Conservation (phyloP, 2,797 vertebrate genomes). For the Acanthornis magna region DNA sequence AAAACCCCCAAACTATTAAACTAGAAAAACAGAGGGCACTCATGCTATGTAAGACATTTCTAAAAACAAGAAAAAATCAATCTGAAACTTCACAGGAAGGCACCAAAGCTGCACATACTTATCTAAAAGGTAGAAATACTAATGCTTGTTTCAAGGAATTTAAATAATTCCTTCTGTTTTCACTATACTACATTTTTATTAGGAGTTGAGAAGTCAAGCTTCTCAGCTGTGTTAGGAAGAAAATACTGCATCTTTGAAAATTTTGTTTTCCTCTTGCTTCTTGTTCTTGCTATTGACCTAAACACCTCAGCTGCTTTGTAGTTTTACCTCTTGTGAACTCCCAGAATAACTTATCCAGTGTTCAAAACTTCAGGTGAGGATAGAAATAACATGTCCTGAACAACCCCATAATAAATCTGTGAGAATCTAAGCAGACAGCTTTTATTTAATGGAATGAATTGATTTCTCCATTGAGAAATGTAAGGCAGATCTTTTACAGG, state of each 20-base stretch:
- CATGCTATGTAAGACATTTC: not conserved
- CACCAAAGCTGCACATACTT: not conserved
- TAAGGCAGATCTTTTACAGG: not conserved
- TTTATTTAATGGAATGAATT: not conserved
- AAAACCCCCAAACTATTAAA: accelerated
- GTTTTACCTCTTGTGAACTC: not conserved
- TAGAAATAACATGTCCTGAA: not conserved
- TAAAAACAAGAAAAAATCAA: not conserved
- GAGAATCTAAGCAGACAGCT: not conserved
- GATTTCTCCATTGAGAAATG: not conserved
- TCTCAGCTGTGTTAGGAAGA: not conserved
- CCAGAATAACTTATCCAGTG: not conserved
- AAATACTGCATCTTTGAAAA: not conserved
- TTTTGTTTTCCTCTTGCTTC: not conserved
- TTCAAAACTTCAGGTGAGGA: not conserved
- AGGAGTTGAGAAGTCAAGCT: not conserved
- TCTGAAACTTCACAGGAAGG: not conserved
- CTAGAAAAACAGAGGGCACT: not conserved
- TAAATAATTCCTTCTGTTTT: not conserved
- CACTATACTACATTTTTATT: not conserved
- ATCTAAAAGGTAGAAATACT: not conserved
- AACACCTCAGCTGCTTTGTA: not conserved
- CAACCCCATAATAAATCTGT: not conserved
- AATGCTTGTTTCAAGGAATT: not conserved
- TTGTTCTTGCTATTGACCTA: not conserved